Base-by-base conservation (phyloP, 92 coral and sea anemone species). In the Plumapathes pennacea region DNA sequence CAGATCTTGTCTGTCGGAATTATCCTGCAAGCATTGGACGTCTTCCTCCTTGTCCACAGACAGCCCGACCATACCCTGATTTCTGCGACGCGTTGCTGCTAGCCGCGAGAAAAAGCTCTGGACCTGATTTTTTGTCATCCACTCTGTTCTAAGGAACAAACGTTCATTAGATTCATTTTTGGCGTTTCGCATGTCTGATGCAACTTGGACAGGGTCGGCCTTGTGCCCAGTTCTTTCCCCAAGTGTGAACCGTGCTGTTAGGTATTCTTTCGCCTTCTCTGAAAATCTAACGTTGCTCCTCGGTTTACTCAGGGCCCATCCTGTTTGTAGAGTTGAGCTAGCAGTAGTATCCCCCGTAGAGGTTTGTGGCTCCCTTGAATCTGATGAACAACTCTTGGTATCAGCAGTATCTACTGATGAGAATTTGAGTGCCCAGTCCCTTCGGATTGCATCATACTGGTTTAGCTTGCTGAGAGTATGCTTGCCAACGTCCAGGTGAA, bases 41-140 rank as follows among this genome's bases (percentile, higher is more conserved):
- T 82, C 84, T 50, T 83, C 80, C 11, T 76, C 89, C 47, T 69
- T 44, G 46, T 82, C 79, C 54, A 15, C 69, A 25, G 66, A 33
- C 20, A 74, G 48, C 50, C 60, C 89, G 29, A 62, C 60, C 36
- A 61, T 25, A 29, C 51, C 74, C 57, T 69, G 76, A 44, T 67
- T 41, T 33, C 59, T 74, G 55, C 87, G 83, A 51, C 84, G 80
- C n/a, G 67, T 18, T 68, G 80, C 81, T 44, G 84, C 84, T 29
- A 80, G 62, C n/a, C 81, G 68, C 19, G 88, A 86, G 50, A 73
- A 80, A 32, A 80, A 80, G 64, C 95, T 39, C 57, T 78, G 79
- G 27, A 78, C 47, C 63, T 85, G 86, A 13, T 33, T 71, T 67
- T 67, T 67, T 0, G 74, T 72, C 67, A 78, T 5, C 91, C 86